A percentile compares a stretch with the other conserved stretches of the same genome.
phyloP scores from a whole-genome alignment of 2,888 invertebrate genomes.

The Andrena bicolor region DNA sequence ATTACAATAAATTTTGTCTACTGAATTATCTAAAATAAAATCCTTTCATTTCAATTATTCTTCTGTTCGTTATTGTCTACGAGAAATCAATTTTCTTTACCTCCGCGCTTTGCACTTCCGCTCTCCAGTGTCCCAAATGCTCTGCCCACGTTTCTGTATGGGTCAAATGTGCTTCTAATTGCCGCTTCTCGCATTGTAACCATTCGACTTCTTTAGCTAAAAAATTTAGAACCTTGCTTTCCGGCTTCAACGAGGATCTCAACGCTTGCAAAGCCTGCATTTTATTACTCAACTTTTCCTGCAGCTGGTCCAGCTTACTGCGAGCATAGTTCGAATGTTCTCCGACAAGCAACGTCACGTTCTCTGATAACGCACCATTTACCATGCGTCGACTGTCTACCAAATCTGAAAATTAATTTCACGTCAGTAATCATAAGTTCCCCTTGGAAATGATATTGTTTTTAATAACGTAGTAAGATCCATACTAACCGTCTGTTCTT shows the following conservation, averaged over 20 bases:
- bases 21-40: not conserved
- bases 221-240: slow-evolving; percentile 92
- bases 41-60: slow-evolving; percentile 5
- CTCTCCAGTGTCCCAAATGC: slow-evolving; percentile 95
- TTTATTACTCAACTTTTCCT: slow-evolving; percentile 94
- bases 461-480: slow-evolving; percentile 4
- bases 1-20: not conserved
- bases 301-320: slow-evolving; percentile 92
- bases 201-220: slow-evolving; percentile 94
- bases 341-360: slow-evolving; percentile 88
- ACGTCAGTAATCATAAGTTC: not conserved
- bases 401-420: slow-evolving; percentile 69
- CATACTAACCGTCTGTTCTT: slow-evolving; percentile 84
- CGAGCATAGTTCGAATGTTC: slow-evolving; percentile 94
- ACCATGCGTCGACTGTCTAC: slow-evolving; percentile 78
- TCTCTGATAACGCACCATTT: slow-evolving; percentile 79
- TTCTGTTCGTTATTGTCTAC: not conserved
- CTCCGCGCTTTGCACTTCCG: slow-evolving; percentile 93
- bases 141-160: slow-evolving; percentile 96
- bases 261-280: slow-evolving; percentile 93
- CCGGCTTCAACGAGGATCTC: slow-evolving; percentile 92
- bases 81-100: slow-evolving; percentile 83
- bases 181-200: slow-evolving; percentile 92
- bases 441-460: slow-evolving; percentile 4
- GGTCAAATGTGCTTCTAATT: slow-evolving; percentile 93